Evolutionary conservation across 30 jellyfish, hydroid and myxozoan species (phyloP), one percentile per base, ranked within the genome.

Genomic region (Mastigias papua): DNA sequence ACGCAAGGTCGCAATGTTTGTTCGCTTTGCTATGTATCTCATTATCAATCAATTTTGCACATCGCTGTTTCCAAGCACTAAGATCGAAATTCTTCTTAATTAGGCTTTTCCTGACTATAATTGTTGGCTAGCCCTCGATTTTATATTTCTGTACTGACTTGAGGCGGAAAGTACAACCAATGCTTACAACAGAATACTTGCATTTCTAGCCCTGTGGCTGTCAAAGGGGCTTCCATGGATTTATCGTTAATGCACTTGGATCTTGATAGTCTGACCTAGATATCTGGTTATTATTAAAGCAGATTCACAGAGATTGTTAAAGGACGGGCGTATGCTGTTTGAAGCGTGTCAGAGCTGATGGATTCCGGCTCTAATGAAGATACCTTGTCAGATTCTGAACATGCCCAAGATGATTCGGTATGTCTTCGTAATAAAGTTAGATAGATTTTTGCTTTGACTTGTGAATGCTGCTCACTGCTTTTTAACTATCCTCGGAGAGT

Each of bases 151-250:
- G n/a, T 22, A 34, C 68, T 34, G 83, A 35, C 35, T 69, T 27
- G n/a, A 34, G 67, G 67, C 67, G 5, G 67, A 19, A 54, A 6
- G 27, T 19, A 42, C 67, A 19, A 2, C 67, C 17, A 54, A 19
- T 6, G 9, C 67, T 54, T 54, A 2, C 23, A 54, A 54, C 25
- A 11, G 27, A 19, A 21, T 31, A 29, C 80, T 69, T 20, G 80
- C 33, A 21, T 4, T 28, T 0, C 83, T 27, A 49, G 83, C 83
- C 83, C 83, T 72, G 67, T 72, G 83, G 83, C 83, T 34, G 35
- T 34, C 83, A 72, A 26, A 34, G 63, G 81, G 63, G 83, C 83
- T 72, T 26, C 67, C 17, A 37, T 26, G 83, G 83, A 72, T 72
- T 72, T 42, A n/a, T 21, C 2, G 16, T 31, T 34, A 72, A 72